Evolutionary conservation across 2,113 vertebrate genomes (phyloP).

Genomic region (Turnix velox): DNA sequence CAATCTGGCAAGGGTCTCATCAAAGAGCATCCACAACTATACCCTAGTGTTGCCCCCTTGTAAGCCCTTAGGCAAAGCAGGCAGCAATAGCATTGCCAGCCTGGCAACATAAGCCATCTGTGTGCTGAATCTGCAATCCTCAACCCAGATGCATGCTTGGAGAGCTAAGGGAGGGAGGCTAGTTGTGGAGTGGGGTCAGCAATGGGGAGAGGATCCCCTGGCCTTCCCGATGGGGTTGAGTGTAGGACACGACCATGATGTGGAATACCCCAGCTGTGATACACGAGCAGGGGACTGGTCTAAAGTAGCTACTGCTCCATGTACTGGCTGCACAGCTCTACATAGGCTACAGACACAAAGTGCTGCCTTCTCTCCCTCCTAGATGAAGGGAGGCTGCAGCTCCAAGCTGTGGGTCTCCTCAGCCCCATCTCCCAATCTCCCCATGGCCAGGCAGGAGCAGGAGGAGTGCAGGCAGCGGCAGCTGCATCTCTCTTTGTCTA

Average conservation of each 20-base stretch:
- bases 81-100: neutral
- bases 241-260: fast-evolving
- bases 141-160: fast-evolving
- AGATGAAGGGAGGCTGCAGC: neutral
- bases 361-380: neutral
- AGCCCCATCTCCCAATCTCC: fast-evolving
- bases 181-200: neutral
- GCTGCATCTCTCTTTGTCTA: neutral
- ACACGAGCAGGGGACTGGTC: neutral
- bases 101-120: fast-evolving
- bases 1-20: neutral
- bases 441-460: neutral
- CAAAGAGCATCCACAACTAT: neutral
- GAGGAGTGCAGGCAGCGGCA: neutral
- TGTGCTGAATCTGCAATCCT: neutral
- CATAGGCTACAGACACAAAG: fast-evolving
- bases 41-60: fast-evolving
- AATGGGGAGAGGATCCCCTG: fast-evolving
- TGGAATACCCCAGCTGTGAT: fast-evolving
- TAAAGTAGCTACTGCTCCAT: neutral
- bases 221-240: fast-evolving
- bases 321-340: neutral
- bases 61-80: neutral
- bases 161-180: neutral
- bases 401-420: fast-evolving